These are phyloP conservation scores for Puntigrus tetrazona DNA, from an alignment of 2,113 vertebrate genomes.

Conservation along the genomic window DNA sequence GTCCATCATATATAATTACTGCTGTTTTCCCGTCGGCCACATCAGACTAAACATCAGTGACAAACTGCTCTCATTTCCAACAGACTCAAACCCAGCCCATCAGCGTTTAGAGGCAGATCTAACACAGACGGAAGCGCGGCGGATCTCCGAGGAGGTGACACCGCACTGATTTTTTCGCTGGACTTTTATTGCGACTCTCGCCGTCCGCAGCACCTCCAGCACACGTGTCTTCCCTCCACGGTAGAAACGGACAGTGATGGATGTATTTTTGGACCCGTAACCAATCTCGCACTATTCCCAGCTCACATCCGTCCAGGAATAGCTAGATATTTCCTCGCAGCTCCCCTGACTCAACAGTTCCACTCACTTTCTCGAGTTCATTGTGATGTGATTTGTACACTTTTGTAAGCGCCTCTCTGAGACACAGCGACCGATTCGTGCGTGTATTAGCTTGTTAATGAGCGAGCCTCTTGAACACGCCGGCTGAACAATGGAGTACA, in stretches of 20 bases:
- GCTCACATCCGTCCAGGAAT: constrained; percentile 21
- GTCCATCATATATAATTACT: constrained; percentile 14
- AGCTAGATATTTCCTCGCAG: not conserved
- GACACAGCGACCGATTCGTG: not conserved
- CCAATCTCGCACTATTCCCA: constrained; percentile 19
- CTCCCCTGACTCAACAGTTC: not conserved
- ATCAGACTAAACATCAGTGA: constrained; percentile 6
- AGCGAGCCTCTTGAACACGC: constrained; percentile 5
- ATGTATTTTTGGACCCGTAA: not conserved
- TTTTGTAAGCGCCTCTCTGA: not conserved
- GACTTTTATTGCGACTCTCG: not conserved
- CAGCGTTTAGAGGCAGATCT: not conserved
- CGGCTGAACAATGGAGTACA: constrained; percentile 9
- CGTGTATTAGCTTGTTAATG: constrained; percentile 1
- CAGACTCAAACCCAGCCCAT: not conserved
- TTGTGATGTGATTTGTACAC: not conserved
- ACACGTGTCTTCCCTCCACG: not conserved
- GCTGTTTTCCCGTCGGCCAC: constrained; percentile 8
- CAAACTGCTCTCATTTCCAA: not conserved
- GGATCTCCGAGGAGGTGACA: not conserved
- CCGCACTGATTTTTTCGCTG: not conserved
- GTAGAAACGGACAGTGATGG: constrained; percentile 4
- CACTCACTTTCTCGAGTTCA: not conserved
- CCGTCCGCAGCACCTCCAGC: not conserved
- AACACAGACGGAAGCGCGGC: not conserved